Evolutionary conservation across 2,113 vertebrate genomes (phyloP).

Genomic region (Lynx canadensis): DNA sequence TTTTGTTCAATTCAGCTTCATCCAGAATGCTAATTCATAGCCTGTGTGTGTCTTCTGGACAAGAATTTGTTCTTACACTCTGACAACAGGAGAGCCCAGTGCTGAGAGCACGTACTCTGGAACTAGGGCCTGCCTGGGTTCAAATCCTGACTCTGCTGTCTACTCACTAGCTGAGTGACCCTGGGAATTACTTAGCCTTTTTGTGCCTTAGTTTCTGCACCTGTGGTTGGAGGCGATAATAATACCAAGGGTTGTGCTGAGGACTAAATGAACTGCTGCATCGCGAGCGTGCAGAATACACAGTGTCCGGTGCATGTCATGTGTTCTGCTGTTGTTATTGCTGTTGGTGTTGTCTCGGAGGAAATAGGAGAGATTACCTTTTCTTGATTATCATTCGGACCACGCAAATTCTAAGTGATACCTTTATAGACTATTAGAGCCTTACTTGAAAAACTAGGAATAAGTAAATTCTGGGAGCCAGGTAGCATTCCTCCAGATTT

Average conservation of each 20-base stretch:
- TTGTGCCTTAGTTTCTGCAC: not conserved
- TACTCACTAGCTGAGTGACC: not conserved
- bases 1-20: constrained; percentile 13
- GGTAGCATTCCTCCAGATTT: not conserved
- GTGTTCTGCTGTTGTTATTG: not conserved
- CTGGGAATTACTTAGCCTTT: not conserved
- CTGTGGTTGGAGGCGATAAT: not conserved
- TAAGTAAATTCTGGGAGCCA: not conserved
- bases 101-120: not conserved
- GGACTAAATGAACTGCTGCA: not conserved
- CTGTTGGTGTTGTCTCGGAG: not conserved
- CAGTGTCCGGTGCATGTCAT: not conserved
- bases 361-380: not conserved
- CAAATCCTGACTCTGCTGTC: not conserved
- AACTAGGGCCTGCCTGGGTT: not conserved
- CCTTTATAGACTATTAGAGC: not conserved
- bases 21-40: not conserved
- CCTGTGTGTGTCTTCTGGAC: not conserved
- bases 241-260: not conserved
- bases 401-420: not conserved
- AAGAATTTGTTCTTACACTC: not conserved
- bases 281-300: not conserved
- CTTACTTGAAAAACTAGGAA: constrained; percentile 1
- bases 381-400: not conserved
- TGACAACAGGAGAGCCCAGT: not conserved